phyloP scores from a whole-genome alignment of 2,888 invertebrate species.

The Biston stratarius region DNA sequence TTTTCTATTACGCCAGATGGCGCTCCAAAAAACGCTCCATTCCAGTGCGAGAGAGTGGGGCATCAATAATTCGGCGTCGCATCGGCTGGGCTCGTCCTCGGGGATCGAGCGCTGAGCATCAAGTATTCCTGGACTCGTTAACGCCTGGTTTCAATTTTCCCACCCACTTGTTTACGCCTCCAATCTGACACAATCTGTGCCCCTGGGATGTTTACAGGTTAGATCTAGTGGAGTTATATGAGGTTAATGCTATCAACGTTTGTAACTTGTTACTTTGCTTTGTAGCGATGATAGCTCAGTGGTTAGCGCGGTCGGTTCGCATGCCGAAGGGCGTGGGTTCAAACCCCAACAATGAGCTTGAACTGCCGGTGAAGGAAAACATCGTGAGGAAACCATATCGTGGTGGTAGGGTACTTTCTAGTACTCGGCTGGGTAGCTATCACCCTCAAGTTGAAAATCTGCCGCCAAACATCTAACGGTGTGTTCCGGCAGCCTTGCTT shows the following conservation, averaged over 20 bases:
- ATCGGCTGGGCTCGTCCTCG: constrained; percentile 42
- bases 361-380: too few relatives aligned
- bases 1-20: constrained; percentile 27
- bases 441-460: too few relatives aligned
- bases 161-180: constrained; percentile 30
- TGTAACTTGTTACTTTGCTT: not conserved
- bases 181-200: constrained; percentile 20
- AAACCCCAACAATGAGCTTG: too few relatives aligned
- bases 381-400: too few relatives aligned
- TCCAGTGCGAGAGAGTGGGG: constrained; percentile 29
- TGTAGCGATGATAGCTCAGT: too few relatives aligned
- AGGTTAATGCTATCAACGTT: not conserved
- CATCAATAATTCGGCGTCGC: constrained; percentile 69
- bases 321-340: too few relatives aligned
- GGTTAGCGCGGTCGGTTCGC: too few relatives aligned
- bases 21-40: constrained; percentile 25
- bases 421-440: too few relatives aligned
- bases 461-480: too few relatives aligned
- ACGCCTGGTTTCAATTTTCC: constrained; percentile 37
- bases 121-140: constrained; percentile 33
- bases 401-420: too few relatives aligned
- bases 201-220: constrained; percentile 2
- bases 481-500: too few relatives aligned
- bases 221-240: not conserved
- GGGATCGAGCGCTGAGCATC: constrained; percentile 30